Evolutionary conservation across 2,797 vertebrate species (phyloP), one percentile per base, ranked within the genome.

Genomic region (Dryobates pubescens): DNA sequence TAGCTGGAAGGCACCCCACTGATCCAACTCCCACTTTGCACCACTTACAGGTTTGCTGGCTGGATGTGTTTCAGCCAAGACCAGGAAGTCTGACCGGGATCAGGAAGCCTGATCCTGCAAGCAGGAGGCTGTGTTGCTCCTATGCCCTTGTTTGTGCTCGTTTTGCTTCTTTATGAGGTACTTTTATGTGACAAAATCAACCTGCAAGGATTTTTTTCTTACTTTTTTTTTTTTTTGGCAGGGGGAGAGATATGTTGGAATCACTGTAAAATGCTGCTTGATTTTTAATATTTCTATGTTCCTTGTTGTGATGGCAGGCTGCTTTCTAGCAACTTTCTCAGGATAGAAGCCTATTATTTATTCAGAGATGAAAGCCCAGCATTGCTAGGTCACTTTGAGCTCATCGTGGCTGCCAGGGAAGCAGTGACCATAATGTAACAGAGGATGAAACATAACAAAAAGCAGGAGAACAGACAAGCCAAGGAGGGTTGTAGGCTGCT

Each of bases 341-440:
- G 72, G 63, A 32, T 16, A 88, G 84, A 83, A 77, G 61, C 10
- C 20, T 22, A 27, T 92, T 94, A 94, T 95, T 96, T 96, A 94
- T 92, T 83, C 75, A 43, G 26, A 88, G 34, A 67, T 32, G 27
- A 54, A 82, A 62, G 53, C 72, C 19, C 32, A 49, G 76, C 22
- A 29, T 41, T 78, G 17, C 29, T 80, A 2, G 3, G 58, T 78
- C 73, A 20, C 38, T 9, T 67, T 0, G 2, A 56, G 72, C 56
- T 90, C 51, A 38, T 19, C 0, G 0, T 0, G 0, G 30, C 57
- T 36, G 29, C 20, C 59, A 30, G n/a, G 19, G 61, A 70, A 76
- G 38, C 62, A 23, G 34, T 14, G 47, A 36, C 53, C 41, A 22
- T 29, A 69, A 53, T 4, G 7, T 82, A 83, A 86, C 26, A 76